Evolutionary conservation across 2,888 invertebrate species (phyloP), one percentile per base, ranked within the genome.

Genomic region (Agrotis clavis): DNA sequence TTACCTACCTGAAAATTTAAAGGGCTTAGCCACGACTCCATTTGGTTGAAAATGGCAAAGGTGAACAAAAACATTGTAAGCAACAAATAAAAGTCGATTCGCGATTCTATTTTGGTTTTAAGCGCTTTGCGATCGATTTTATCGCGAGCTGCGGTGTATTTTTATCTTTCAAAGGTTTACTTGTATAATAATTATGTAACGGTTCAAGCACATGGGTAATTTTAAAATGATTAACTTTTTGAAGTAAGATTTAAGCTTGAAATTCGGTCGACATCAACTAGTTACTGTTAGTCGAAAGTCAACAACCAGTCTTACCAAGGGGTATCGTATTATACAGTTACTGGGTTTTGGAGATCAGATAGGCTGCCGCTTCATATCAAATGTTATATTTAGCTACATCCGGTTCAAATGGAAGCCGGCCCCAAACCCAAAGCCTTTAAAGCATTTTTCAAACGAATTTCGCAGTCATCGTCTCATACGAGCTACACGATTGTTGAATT

Each of bases 51-150:
- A 75, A 79, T 67, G 62, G 41, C 71, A 67, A 79, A 70, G 67
- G 41, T 71, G 57, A 64, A 76, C 21, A 14, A 61, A 68, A 57
- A 11, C 41, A 53, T 66, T 51, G 62, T 60, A 45, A 57, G 21
- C 63, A 50, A 62, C 53, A 71, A 81, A 71, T 67, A 65, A 77
- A 67, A 56, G 25, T 75, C 60, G 60, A 48, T 70, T 76, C 60
- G 77, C 61, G 50, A 50, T 77, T 81, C 79, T 77, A 77, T 77
- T 81, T 81, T 54, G 50, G 81, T 63, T 41, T 41, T 25, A 56
- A 75, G 19, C 77, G 61, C 21, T 79, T 59, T 51, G 4, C 47
- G 21, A 77, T 71, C 81, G 66, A 70, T 67, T 81, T 61, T 57
- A 67, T 71, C 54, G 67, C 25, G 41, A 35, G 60, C 21, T 50